Base-by-base conservation (phyloP, 2,888 invertebrate genomes). In the Podabrus alpinus region DNA sequence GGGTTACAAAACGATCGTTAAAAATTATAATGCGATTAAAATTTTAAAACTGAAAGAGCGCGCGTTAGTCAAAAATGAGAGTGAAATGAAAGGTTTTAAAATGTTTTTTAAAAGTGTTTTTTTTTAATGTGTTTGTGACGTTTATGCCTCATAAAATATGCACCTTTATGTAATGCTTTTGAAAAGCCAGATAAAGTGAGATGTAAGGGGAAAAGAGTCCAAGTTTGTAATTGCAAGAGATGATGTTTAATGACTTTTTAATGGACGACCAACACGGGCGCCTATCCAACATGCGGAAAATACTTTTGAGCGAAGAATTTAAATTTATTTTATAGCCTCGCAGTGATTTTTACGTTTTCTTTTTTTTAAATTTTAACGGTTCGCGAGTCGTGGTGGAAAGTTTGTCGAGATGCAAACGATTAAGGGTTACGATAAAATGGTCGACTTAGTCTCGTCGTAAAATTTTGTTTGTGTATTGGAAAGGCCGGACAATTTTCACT, bases 191-290 rank as follows among this genome's bases (percentile, higher is more conserved):
- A 59, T 67, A 77, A 74, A 74, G 25, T 73, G 75, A 29, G 66
- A 72, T 80, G 83, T 77, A 76, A 79, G 80, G 74, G 76, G 78
- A 75, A 78, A 76, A 78, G 75, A 77, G 81, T 81, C 83, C 87
- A 87, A 86, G 86, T 86, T 86, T 87, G 89, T 90, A 90, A 91
- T 91, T 90, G 90, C 88, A 87, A 88, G 90, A 89, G 90, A 90
- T 90, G 90, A 90, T 90, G 90, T 91, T 90, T 91, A 91, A 91
- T 90, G 90, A 91, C 90, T 91, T 91, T 91, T 91, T 91, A 91
- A 91, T 91, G 90, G 90, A 89, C 86, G 87, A 81, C 88, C 82
- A 79, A 78, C 81, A 75, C 76, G 76, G 75, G 76, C 80, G 80
- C 78, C 77, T 80, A 77, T 76, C 69, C 74, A 62, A 68, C 71